Conservation (phyloP, 2,888 invertebrate species). For the Ormyrus rosae region DNA sequence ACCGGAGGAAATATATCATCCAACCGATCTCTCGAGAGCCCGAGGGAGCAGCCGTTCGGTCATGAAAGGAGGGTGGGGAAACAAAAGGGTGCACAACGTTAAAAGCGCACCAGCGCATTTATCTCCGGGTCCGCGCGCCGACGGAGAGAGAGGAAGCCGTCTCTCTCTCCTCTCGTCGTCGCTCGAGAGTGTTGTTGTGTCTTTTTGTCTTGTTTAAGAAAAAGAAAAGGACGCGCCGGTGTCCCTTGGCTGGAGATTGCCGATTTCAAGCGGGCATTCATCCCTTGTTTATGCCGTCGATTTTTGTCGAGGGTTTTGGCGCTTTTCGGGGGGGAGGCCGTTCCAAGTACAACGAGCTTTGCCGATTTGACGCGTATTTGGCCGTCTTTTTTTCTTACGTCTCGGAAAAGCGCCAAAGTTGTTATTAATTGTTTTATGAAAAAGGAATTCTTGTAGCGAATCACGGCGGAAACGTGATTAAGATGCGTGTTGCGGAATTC, state of each 20-base stretch:
- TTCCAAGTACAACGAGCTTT: not conserved
- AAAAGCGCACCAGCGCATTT: not conserved
- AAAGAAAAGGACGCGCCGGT: slow-evolving; percentile 13
- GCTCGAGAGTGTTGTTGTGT: no score
- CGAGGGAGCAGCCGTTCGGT: not conserved
- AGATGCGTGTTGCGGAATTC: no score
- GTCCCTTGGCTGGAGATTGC: slow-evolving; percentile 18
- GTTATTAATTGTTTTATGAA: slow-evolving; percentile 40
- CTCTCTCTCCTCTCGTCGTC: no score
- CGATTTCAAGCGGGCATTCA: slow-evolving; percentile 6
- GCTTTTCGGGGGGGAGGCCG: not conserved
- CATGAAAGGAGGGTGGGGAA: not conserved
- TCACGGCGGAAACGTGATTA: not conserved
- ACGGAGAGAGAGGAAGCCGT: no score
- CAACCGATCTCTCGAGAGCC: not conserved
- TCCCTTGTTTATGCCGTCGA: slow-evolving; percentile 24
- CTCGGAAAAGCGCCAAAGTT: not conserved
- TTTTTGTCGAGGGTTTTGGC: slow-evolving; percentile 26
- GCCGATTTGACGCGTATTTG: not conserved
- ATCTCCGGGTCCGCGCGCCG: no score
- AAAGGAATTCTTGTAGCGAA: slow-evolving; percentile 33
- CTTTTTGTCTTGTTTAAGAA: not conserved
- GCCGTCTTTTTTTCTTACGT: not conserved
- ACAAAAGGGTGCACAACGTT: not conserved
- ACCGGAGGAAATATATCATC: no score